Conservation (phyloP, 2,888 invertebrate species). For the Scaptodrosophila latifasciaeformis region DNA sequence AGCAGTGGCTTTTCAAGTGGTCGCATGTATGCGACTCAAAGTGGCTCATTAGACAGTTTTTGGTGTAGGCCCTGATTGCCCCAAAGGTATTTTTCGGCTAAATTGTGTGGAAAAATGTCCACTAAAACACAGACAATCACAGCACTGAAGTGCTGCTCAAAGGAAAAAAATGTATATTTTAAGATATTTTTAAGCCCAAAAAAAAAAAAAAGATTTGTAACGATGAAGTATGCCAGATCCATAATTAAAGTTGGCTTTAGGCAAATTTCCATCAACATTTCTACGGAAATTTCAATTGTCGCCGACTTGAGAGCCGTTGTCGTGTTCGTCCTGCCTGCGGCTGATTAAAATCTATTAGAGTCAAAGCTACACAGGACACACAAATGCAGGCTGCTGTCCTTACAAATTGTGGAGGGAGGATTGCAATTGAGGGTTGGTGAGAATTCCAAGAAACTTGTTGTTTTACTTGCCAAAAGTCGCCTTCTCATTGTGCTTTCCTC, state of each 20-base stretch:
- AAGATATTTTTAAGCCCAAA: neutral
- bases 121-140: conserved; percentile 5
- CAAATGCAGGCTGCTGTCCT: conserved; percentile 10
- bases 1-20: conserved; percentile 6
- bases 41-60: conserved; percentile 60
- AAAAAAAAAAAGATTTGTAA: neutral
- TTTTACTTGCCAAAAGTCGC: conserved; percentile 42
- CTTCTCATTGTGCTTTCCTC: no score
- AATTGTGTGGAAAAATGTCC: conserved; percentile 53
- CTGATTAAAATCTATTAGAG: conserved; percentile 71
- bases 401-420: conserved; percentile 60
- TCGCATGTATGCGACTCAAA: conserved; percentile 11
- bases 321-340: conserved; percentile 59
- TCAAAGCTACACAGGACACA: conserved; percentile 63
- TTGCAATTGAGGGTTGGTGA: conserved; percentile 54
- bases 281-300: conserved; percentile 36
- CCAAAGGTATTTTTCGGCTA: conserved; percentile 44
- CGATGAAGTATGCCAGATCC: conserved; percentile 14
- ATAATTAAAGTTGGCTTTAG: conserved; percentile 63
- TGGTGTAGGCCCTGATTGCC: conserved; percentile 18
- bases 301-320: conserved; percentile 30
- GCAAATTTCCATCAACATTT: conserved; percentile 52
- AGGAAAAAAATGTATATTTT: neutral
- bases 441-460: conserved; percentile 37
- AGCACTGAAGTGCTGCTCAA: conserved; percentile 4